Evolutionary conservation across 2,888 invertebrate species (phyloP).

Genomic region (Rhaphigaster nebulosa): DNA sequence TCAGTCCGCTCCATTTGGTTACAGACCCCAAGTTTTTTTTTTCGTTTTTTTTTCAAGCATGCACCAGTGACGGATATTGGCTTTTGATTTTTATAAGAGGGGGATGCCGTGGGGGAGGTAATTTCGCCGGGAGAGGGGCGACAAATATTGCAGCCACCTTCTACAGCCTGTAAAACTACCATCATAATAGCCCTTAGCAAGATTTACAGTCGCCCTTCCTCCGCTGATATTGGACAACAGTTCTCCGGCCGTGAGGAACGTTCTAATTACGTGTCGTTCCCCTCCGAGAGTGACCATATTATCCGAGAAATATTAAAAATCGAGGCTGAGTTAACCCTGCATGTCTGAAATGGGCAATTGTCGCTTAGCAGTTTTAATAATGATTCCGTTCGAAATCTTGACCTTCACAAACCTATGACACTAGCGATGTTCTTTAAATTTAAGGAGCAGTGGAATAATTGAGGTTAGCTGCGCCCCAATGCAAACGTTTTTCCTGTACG

Average conservation of each 20-base stretch:
- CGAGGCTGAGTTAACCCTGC: not conserved
- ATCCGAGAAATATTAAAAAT: not conserved
- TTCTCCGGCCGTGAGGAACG: not conserved
- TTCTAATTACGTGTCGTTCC: not conserved
- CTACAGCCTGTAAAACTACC: slow-evolving; percentile 9
- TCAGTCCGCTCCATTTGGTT: slow-evolving; percentile 60
- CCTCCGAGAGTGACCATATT: not conserved
- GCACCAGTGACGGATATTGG: slow-evolving; percentile 19
- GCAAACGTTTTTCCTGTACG: too few species aligned
- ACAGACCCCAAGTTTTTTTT: not conserved
- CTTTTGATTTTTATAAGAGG: slow-evolving; percentile 54
- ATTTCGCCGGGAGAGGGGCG: not conserved
- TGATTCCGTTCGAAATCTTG: too few species aligned
- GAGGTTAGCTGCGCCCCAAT: too few species aligned
- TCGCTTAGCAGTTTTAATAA: too few species aligned
- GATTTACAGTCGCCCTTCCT: not conserved
- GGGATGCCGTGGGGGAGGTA: not conserved
- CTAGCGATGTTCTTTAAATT: too few species aligned
- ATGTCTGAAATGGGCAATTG: not conserved
- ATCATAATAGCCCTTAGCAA: not conserved
- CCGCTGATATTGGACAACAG: not conserved
- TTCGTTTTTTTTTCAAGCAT: not conserved
- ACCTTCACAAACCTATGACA: too few species aligned
- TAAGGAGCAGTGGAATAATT: too few species aligned
- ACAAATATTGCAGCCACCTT: not conserved